Conservation (phyloP, 2,797 vertebrate genomes). For the Tragelaphus eurycerus region DNA sequence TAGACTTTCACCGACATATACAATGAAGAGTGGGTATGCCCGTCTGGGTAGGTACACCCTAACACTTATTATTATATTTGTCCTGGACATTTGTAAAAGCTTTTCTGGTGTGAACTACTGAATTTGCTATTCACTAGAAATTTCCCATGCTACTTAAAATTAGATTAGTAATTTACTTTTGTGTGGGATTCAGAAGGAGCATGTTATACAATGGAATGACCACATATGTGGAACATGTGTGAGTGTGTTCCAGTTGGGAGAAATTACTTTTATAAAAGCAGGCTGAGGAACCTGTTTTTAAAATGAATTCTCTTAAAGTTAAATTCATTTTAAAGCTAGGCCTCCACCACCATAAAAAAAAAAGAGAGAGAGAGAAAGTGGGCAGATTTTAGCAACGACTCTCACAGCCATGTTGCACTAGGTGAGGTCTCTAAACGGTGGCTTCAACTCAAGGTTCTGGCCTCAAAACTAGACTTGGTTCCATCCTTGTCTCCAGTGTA, state of each 20-base stretch:
- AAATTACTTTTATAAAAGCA: constrained; percentile 52
- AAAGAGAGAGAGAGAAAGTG: neutral
- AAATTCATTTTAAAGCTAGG: constrained; percentile 53
- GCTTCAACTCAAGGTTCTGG: neutral
- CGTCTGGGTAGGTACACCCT: neutral
- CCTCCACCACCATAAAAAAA: neutral
- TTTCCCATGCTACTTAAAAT: constrained; percentile 40
- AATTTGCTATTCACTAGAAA: constrained; percentile 40
- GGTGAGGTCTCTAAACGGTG: neutral
- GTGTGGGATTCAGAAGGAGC: constrained; percentile 6
- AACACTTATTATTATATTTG: neutral
- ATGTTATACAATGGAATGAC: neutral
- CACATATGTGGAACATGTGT: constrained; percentile 13
- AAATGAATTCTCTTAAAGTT: constrained; percentile 29
- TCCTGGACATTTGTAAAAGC: neutral
- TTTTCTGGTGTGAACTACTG: constrained; percentile 28
- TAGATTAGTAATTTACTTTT: constrained; percentile 19
- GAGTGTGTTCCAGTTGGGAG: constrained; percentile 15
- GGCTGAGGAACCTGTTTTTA: constrained; percentile 36
- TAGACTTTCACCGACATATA: neutral
- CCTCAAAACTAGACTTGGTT: neutral
- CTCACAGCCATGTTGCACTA: neutral
- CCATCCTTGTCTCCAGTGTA: neutral
- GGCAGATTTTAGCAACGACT: neutral
- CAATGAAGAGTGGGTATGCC: neutral